These are phyloP conservation scores for Ageneiosus marmoratus DNA, from an alignment of 2,113 vertebrate genomes.

Conservation along the genomic window DNA sequence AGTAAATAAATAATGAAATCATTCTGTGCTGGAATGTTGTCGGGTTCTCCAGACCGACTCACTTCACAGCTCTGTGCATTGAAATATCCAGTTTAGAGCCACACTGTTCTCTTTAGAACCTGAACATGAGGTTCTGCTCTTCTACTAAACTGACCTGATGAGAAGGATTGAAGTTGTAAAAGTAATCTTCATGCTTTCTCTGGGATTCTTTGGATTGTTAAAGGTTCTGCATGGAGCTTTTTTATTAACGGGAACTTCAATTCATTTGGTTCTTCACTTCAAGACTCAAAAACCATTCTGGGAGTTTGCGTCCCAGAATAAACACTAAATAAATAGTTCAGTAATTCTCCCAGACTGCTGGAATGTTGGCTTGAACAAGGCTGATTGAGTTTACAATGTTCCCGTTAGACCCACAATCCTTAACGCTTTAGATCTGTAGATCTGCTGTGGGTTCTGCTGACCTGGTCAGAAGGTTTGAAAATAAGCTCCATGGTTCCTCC, in stretches of 20 bases:
- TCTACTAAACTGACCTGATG: neutral
- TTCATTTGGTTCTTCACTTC: too few species aligned
- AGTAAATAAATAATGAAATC: neutral
- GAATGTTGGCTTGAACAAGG: neutral
- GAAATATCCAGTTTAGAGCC: neutral
- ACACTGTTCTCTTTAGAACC: neutral
- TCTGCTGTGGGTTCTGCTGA: neutral
- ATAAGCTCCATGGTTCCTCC: neutral
- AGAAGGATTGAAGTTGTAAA: neutral
- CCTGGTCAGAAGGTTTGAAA: neutral
- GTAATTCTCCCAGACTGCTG: neutral
- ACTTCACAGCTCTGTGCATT: neutral
- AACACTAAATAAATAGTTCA: neutral
- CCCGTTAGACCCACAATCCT: neutral
- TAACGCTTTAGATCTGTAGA: neutral
- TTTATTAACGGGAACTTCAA: neutral
- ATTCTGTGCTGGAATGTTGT: constrained; percentile 1
- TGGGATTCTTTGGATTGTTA: neutral
- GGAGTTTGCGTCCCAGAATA: neutral
- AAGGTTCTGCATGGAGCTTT: neutral
- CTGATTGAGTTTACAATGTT: neutral
- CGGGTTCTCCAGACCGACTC: neutral
- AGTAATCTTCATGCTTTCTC: neutral
- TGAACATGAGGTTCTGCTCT: neutral
- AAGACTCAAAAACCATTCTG: neutral